Base-by-base conservation (phyloP, 53 echinoderm and acorn worm genomes). In the Paracentrotus lividus region DNA sequence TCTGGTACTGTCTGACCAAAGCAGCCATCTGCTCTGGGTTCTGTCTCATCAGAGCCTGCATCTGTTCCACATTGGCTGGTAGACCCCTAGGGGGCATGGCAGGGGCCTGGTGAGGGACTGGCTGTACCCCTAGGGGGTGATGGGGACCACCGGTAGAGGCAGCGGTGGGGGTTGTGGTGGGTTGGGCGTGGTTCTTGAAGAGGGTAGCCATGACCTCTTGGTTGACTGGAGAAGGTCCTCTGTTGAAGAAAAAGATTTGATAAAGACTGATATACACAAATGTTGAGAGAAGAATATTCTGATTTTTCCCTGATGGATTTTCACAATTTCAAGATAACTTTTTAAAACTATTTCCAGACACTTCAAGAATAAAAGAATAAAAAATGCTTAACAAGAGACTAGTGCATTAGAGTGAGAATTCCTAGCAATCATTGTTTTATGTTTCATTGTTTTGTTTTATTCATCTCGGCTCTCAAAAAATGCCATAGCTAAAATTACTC, bases 131-230 rank as follows among this genome's bases (percentile, higher is more conserved):
- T 36, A 91, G 13, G 42, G 92, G 92, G 81, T 92, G 92, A 15
- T 26, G 92, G 89, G 95, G 55, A 75, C 93, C 13, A 85, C 94
- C 26, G 53, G 94, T 53, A 49, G 94, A 20, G 42, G 88, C 72
- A 15, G 94, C 76, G 76, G 90, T 34, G 87, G 95, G 16, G 94
- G 95, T 78, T n/a, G 95, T 53, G 65, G 94, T 42, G 29, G 94
- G 93, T 20, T 92, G 92, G 49, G 78, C 89, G 32, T 96, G 96
- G 40, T 33, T 60, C 69, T 95, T 81, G 94, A 96, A 95, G 65
- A 96, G 88, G 58, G 94, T 94, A 40, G 96, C 94, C 96, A 96
- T 96, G 49, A 94, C 94, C 64, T 96, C 94, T 78, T 96, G 95
- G 88, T 93, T 95, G 90, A 52, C 95, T 94, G 93, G 96, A 49